These are phyloP conservation scores for Mesocricetus auratus DNA, from an alignment of 2,113 vertebrate species.

Conservation along the genomic window DNA sequence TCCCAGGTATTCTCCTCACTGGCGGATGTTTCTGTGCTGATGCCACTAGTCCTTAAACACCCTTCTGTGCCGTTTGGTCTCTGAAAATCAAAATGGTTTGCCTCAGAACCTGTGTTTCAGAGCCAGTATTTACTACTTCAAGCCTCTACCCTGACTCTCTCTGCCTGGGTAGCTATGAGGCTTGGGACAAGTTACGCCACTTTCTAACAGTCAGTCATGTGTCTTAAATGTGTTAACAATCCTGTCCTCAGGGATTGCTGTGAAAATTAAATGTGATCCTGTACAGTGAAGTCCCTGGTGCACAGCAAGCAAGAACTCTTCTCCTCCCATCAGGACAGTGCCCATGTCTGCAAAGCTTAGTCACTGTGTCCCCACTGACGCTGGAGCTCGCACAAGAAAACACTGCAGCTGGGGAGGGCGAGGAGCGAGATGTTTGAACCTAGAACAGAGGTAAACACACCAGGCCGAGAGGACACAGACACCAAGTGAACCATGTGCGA, in stretches of 20 bases:
- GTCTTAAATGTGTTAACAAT: not conserved
- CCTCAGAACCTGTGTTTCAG: not conserved
- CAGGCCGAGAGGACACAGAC: not conserved
- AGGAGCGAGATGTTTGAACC: slow-evolving; percentile 6
- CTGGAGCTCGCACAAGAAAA: not conserved
- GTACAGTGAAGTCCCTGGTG: not conserved
- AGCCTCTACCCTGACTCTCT: slow-evolving; percentile 2
- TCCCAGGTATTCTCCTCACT: not conserved
- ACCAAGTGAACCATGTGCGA: not conserved
- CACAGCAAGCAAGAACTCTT: not conserved
- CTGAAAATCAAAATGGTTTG: slow-evolving; percentile 22
- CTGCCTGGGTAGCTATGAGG: not conserved
- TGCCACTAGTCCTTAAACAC: not conserved
- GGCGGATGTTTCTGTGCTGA: not conserved
- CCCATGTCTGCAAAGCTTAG: not conserved
- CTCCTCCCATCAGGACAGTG: not conserved
- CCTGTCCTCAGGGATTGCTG: not conserved
- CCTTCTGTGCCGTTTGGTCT: not conserved
- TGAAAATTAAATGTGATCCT: not conserved
- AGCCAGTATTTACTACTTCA: not conserved
- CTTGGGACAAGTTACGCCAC: not conserved
- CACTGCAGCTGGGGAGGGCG: not conserved
- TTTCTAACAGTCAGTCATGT: slow-evolving; percentile 2
- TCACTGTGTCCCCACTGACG: not conserved
- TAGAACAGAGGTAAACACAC: slow-evolving; percentile 18